These are phyloP conservation scores for Microplitis mediator DNA, from an alignment of 1,140 invertebrate species.

Conservation along the genomic window DNA sequence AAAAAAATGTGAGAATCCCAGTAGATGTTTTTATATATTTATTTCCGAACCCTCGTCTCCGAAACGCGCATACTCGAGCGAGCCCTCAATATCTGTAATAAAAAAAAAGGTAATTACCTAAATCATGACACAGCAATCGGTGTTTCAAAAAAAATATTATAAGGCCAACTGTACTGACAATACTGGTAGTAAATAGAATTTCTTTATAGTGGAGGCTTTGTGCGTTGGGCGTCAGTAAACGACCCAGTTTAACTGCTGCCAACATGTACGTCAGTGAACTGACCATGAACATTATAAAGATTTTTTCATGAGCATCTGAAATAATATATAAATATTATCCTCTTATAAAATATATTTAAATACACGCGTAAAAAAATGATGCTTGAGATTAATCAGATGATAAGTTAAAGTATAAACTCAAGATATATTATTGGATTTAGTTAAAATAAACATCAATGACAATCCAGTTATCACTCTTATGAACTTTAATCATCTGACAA, in stretches of 20 bases:
- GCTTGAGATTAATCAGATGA: no score
- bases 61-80: no score
- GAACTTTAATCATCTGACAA: constrained; percentile 10
- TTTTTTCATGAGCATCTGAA: constrained; percentile 88
- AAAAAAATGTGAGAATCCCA: no score
- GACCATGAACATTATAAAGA: constrained; percentile 92
- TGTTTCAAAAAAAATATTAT: constrained; percentile 87
- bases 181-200: constrained; percentile 75
- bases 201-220: constrained; percentile 73
- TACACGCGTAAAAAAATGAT: no score
- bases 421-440: neutral
- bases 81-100: no score
- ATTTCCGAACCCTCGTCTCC: no score
- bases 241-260: constrained; percentile 65
- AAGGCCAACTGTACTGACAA: constrained; percentile 79
- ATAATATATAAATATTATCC: constrained; percentile 38
- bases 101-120: constrained; percentile 67
- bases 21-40: no score
- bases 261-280: constrained; percentile 86
- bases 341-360: no score
- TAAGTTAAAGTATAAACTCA: no score
- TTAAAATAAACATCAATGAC: constrained; percentile 7
- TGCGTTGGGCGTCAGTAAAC: constrained; percentile 60
- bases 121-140: constrained; percentile 82
- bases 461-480: constrained; percentile 9